Conservation (phyloP, 1,140 invertebrate genomes). For the Philopotamus ludificatus region DNA sequence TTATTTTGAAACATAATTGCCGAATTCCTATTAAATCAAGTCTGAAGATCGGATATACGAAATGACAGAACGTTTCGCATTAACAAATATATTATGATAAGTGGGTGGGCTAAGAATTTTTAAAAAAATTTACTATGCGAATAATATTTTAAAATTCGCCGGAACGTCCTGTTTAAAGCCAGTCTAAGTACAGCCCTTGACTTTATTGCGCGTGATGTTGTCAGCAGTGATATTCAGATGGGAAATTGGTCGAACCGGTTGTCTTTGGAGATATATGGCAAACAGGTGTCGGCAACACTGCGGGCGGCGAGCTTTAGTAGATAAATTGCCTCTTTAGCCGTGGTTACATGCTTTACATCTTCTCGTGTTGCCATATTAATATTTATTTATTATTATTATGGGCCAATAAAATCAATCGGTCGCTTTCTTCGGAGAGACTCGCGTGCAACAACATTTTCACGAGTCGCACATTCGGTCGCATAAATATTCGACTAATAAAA, state of each 20-base stretch:
- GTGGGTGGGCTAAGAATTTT: not conserved
- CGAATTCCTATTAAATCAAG: conserved; percentile 25
- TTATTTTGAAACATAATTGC: not conserved
- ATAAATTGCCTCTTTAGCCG: not conserved
- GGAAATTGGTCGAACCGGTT: conserved; percentile 20
- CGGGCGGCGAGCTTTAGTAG: not conserved
- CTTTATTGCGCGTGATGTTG: not conserved
- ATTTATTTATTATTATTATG: too few relatives aligned
- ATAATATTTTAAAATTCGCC: not conserved
- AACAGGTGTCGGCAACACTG: conserved; percentile 19
- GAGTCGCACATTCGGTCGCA: too few relatives aligned
- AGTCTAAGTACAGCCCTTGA: not conserved
- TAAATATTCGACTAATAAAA: too few relatives aligned
- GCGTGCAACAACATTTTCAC: too few relatives aligned
- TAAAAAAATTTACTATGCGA: too few relatives aligned
- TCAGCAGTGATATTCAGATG: not conserved
- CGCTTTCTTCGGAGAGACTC: too few relatives aligned
- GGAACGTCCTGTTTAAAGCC: not conserved
- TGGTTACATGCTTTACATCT: not conserved
- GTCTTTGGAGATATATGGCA: conserved; percentile 12
- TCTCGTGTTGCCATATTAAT: too few relatives aligned
- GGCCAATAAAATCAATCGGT: too few relatives aligned
- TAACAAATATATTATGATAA: conserved; percentile 29
- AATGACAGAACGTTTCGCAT: conserved; percentile 38
- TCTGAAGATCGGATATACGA: conserved; percentile 27